Evolutionary conservation across 1,140 invertebrate species (phyloP).

Genomic region (Bombus affinis): DNA sequence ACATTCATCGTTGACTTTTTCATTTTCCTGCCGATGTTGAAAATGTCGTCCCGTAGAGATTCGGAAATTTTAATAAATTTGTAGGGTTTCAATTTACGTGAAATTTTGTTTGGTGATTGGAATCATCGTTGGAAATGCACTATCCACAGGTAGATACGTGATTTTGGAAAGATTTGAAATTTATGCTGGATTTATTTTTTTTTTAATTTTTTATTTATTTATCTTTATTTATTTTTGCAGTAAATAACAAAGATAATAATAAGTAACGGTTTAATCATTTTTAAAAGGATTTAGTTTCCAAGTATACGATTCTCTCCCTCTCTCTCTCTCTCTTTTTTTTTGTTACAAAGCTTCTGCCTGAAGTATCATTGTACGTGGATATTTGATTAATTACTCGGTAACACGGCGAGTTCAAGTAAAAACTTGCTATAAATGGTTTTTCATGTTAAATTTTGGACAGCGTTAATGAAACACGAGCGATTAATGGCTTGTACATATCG

Average conservation of each 20-base stretch:
- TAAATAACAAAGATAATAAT: background rate
- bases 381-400: constrained; percentile 11
- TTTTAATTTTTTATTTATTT: too few species aligned
- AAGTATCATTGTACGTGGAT: background rate
- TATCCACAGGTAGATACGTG: background rate
- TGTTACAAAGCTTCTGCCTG: background rate
- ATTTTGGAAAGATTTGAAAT: background rate
- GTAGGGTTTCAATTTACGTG: too few species aligned
- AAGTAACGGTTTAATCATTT: background rate
- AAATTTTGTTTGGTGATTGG: too few species aligned
- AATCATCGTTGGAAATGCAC: background rate
- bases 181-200: background rate
- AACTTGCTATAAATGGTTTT: constrained; percentile 3
- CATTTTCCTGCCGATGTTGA: background rate
- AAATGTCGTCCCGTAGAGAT: background rate
- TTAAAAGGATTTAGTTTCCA: background rate
- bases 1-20: background rate
- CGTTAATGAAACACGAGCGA: constrained; percentile 13
- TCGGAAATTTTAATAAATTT: too few species aligned
- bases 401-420: background rate
- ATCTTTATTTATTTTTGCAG: too few species aligned
- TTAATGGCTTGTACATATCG: constrained; percentile 2
- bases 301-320: background rate
- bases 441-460: background rate
- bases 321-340: background rate